Base-by-base conservation (phyloP, 1,140 invertebrate species). In the Calephelis nemesis region DNA sequence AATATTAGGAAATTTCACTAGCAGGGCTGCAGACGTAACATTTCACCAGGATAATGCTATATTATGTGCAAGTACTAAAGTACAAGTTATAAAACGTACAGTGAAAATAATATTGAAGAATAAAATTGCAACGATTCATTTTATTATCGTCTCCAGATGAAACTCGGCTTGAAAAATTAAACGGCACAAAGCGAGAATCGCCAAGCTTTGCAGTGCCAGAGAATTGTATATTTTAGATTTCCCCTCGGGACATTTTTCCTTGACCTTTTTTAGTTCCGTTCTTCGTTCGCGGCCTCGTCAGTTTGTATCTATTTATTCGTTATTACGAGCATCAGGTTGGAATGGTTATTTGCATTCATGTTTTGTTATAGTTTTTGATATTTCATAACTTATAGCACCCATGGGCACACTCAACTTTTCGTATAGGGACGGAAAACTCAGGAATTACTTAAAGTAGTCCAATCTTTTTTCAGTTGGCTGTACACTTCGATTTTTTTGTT, bases 191-290 rank as follows among this genome's bases (percentile, higher is more conserved):
- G 54, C 54, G 54, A 54, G 52, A 54, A 54, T 54, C 52, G 52
- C 15, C 19, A 54, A 54, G 52, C 52, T 54, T 54, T 19, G 9
- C 50, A 19, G 19, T 54, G 52, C 52, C 19, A 54, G 19, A 19
- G 52, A 54, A 54, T 54, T 54, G 52, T 54, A 54, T 54, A 54
- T 54, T 54, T 54, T 54, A 54, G 52, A 54, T 54, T 54, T 19
- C 52, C 52, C 19, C 52, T 10, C 15, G 52, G 52, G n/a, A 15
- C 15, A 19, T 9, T 54, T 54, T 54, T 13, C 52, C 19, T 54
- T 15, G 19, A 15, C 52, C 19, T 54, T 54, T 54, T 54, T 10
- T 54, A 54, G 52, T 54, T 54, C 19, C 19, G 52, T 54, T 19
- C 19, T 54, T 30, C 19, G 19, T 54, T 19, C 52, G 52, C 19